phyloP scores from a whole-genome alignment of 2,113 vertebrate species.

The Fregata magnificens region DNA sequence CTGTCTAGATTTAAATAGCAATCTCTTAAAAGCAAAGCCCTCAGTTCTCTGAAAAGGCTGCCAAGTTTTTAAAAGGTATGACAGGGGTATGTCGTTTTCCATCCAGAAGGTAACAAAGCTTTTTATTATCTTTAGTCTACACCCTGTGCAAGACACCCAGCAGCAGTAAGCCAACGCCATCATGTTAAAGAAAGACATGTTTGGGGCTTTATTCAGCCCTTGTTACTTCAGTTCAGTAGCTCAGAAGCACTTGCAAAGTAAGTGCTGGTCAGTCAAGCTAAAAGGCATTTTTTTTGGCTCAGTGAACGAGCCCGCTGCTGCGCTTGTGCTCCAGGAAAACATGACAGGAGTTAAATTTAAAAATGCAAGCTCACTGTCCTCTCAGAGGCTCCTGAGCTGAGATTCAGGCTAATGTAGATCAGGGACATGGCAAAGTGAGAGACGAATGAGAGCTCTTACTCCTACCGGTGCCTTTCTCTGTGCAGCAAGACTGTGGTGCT shows the following conservation, averaged over 20 bases:
- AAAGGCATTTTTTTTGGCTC: not conserved
- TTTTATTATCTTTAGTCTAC: not conserved
- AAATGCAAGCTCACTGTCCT: not conserved
- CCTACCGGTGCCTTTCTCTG: not conserved
- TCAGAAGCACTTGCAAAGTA: not conserved
- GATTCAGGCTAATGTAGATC: not conserved
- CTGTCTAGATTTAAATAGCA: constrained; percentile 17
- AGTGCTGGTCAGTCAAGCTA: not conserved
- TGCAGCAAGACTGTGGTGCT: not conserved
- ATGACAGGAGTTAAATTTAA: not conserved
- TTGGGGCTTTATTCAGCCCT: not conserved
- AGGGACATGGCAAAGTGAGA: not conserved
- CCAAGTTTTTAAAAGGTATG: not conserved
- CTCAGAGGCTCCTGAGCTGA: not conserved
- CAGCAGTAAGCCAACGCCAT: not conserved
- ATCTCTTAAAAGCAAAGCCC: not conserved
- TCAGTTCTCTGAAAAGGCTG: not conserved
- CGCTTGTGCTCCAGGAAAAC: not conserved
- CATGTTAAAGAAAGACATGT: not conserved
- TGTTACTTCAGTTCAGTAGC: not conserved
- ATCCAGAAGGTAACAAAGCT: not conserved
- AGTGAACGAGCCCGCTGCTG: not conserved
- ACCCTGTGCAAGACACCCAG: not conserved
- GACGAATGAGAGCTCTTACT: not conserved
- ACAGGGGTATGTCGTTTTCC: not conserved